A percentile compares a stretch with the other conserved stretches of the same genome.
Conservation (phyloP, 2,888 invertebrate genomes). For the Opisthograptis luteolata region DNA sequence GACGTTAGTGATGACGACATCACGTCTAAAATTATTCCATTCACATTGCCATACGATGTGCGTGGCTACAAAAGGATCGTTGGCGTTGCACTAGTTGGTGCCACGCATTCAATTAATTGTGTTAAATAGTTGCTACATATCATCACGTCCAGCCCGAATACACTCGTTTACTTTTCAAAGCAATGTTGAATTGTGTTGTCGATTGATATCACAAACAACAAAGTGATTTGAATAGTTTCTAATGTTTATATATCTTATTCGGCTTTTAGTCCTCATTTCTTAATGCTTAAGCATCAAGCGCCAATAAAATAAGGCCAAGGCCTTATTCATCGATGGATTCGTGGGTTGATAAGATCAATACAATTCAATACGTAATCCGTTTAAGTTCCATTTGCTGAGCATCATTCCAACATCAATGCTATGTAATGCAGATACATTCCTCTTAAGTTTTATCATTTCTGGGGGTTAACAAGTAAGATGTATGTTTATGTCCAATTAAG, state of each 20-base stretch:
- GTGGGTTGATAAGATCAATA: no score
- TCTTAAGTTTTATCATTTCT: not conserved
- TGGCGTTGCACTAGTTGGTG: conserved; percentile 48
- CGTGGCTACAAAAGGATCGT: conserved; percentile 47
- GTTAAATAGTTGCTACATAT: conserved; percentile 51
- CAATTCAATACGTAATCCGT: not conserved
- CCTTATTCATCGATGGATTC: no score
- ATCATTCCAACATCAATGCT: no score
- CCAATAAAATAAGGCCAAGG: no score
- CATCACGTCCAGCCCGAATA: conserved; percentile 51
- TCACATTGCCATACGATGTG: conserved; percentile 47
- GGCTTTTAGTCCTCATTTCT: not conserved
- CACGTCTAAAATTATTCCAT: conserved; percentile 57
- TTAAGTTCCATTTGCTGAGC: no score
- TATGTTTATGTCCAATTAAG: conserved; percentile 12
- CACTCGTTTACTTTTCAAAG: conserved; percentile 30
- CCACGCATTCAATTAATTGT: conserved; percentile 59
- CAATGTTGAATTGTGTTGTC: conserved; percentile 18
- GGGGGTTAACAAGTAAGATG: conserved; percentile 4
- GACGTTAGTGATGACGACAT: conserved; percentile 42
- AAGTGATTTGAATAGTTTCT: not conserved
- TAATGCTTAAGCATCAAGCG: not conserved
- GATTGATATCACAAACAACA: conserved; percentile 14
- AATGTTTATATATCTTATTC: not conserved
- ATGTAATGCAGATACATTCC: no score